Base-by-base conservation (phyloP, 2,888 invertebrate species). In the Notodonta ziczac region DNA sequence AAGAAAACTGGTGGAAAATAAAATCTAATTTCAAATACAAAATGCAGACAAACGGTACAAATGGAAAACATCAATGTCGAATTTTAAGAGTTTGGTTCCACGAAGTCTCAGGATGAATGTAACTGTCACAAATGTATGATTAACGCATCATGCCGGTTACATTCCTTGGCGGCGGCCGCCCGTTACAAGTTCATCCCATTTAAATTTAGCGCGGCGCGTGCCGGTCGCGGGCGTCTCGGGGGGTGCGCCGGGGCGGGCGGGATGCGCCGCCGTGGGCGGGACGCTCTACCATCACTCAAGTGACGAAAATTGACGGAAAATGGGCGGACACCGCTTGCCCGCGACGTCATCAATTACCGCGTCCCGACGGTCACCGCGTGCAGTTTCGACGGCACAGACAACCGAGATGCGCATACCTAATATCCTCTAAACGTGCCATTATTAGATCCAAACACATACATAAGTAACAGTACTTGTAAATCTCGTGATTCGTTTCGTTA, bases 241-340 rank as follows among this genome's bases (percentile, higher is more conserved):
- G 78, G 73, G 72, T 70, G 57, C 62, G 39, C 67, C 24, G 60
- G 73, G 66, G 70, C 52, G 70, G 69, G 73, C 77, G 75, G 78
- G 76, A 74, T 62, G 70, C 72, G 71, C 78, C 72, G 75, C 70
- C 65, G 77, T 83, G 89, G 93, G 93, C 93, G 93, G 88, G 84
- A 78, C 92, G 82, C 78, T 85, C 86, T 80, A 92, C 93, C 93
- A 93, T 93, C 93, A 92, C 87, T 93, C 93, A 93, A 92, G 93
- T 90, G 93, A 93, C 93, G 92, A 93, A 94, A 94, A 93, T 94
- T 93, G 93, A 93, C 93, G 93, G 93, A 93, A 93, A 91, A 93
- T 94, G 94, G 93, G 93, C 94, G 93, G 93, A 93, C 90, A 89
- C 88, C 88, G 89, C 83, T 89, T 89, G 90, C 82, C 91, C 89